phyloP scores from a whole-genome alignment of 2,888 invertebrate genomes.

The Lapara coniferarum region DNA sequence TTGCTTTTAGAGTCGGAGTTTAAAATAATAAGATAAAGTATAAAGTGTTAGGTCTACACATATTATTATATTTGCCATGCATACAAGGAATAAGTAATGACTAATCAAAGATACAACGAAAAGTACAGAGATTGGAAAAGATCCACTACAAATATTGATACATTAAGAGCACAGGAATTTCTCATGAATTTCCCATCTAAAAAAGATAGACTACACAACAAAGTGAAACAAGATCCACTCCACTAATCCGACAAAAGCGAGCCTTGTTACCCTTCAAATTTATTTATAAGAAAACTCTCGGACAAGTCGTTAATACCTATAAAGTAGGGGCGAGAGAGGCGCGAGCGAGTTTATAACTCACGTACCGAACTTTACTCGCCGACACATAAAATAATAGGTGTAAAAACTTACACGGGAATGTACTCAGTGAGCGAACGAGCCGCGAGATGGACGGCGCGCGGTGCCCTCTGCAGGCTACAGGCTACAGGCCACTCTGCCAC shows the following conservation, averaged over 20 bases:
- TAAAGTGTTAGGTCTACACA: no score
- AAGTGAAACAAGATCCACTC: constrained; percentile 84
- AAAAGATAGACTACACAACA: constrained; percentile 79
- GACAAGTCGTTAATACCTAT: constrained; percentile 85
- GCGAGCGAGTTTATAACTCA: constrained; percentile 84
- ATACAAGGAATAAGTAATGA: no score
- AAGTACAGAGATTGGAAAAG: background rate
- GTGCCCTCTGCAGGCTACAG: constrained; percentile 18
- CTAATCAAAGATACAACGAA: no score
- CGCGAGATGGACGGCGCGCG: constrained; percentile 74
- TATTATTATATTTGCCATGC: no score
- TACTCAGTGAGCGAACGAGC: constrained; percentile 80
- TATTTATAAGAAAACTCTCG: constrained; percentile 85
- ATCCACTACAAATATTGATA: constrained; percentile 29
- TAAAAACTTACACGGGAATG: constrained; percentile 84
- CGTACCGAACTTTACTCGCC: constrained; percentile 84
- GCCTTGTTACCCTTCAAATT: constrained; percentile 84
- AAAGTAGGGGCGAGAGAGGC: constrained; percentile 84
- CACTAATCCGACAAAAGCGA: constrained; percentile 84
- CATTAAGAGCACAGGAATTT: constrained; percentile 20
- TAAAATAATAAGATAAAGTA: no score
- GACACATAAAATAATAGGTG: constrained; percentile 85
- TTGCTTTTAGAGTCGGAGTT: no score
- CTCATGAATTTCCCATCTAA: constrained; percentile 72
- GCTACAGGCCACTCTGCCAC: background rate